Base-by-base conservation (phyloP, 2,888 invertebrate species). In the Diarsia mendica region DNA sequence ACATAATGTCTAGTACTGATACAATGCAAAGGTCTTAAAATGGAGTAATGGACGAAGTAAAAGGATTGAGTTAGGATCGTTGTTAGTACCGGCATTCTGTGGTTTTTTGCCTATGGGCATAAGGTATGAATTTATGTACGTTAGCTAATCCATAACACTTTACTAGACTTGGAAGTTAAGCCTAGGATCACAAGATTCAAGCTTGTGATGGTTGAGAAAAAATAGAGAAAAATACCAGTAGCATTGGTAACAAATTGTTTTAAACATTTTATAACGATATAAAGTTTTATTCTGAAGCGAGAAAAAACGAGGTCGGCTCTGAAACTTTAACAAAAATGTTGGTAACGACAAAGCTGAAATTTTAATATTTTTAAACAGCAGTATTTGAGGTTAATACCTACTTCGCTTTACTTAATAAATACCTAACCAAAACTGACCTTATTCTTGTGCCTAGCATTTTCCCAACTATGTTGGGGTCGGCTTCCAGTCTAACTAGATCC, bases 251-350 rank as follows among this genome's bases (percentile, higher is more conserved):
- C 2, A 49, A 80, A 74, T 33, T 33, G 39, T 73, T 63, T 48
- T 9, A 46, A 61, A 79, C 1, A 48, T 33, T 48, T 79, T 55
- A 72, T 53, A n/a, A 72, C 48, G 13, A 48, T 20, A 28, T 23
- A n/a, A 60, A 60, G 58, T 78, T 61, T 76, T 61, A 13, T 72
- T 79, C 28, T 72, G 28, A 44, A 48, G 51, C 48, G 73, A 53
- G 39, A 15, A 3, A 28, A 69, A 79, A 28, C 46, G 48, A 72
- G 39, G 53, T 39, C 55, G 20, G 28, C 33, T 80, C 44, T 49
- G 48, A 53, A 77, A 61, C 61, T 72, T 77, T 49, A 63, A 33
- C 53, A 73, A 55, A 72, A 55, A 73, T 49, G 44, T 49, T 49
- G 28, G 28, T n/a, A 48, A 48, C 13, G 20, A 23, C 20, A 51